These are phyloP conservation scores for Percina caprodes DNA, from an alignment of 2,113 vertebrate species.

Conservation along the genomic window DNA sequence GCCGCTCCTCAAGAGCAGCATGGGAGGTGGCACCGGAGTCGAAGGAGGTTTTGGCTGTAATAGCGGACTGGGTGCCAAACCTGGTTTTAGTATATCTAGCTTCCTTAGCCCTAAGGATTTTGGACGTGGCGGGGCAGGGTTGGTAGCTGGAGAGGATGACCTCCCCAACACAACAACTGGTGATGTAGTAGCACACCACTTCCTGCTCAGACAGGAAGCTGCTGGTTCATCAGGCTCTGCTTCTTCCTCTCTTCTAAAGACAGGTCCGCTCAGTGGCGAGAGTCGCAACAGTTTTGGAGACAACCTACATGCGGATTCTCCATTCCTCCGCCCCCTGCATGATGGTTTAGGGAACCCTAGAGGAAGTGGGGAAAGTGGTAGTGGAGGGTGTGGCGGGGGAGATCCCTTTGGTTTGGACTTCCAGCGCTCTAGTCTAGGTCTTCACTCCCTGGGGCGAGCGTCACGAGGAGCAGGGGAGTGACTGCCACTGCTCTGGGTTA, in stretches of 20 bases:
- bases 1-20: slow-evolving; percentile 89
- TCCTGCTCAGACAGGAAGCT: slow-evolving; percentile 88
- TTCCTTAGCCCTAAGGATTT: slow-evolving; percentile 89
- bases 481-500: slow-evolving; percentile 74
- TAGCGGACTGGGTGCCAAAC: slow-evolving; percentile 86
- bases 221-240: slow-evolving; percentile 76
- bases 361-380: slow-evolving; percentile 70
- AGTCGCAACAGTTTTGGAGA: slow-evolving; percentile 85
- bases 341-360: slow-evolving; percentile 84
- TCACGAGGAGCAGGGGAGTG: slow-evolving; percentile 82
- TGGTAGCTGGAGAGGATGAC: slow-evolving; percentile 85
- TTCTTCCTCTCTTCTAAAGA: slow-evolving; percentile 83
- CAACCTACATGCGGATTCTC: slow-evolving; percentile 84
- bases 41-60: slow-evolving; percentile 62
- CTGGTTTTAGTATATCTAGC: slow-evolving; percentile 90
- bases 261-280: slow-evolving; percentile 58
- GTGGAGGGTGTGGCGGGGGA: slow-evolving; percentile 67
- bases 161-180: slow-evolving; percentile 94
- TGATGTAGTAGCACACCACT: slow-evolving; percentile 85
- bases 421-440: slow-evolving; percentile 89
- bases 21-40: slow-evolving; percentile 33
- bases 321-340: slow-evolving; percentile 90
- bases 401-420: slow-evolving; percentile 93
- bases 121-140: slow-evolving; percentile 57
- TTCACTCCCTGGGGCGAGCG: slow-evolving; percentile 89